phyloP scores from a whole-genome alignment of 2,888 invertebrate species.

The Conchocele bisecta region DNA sequence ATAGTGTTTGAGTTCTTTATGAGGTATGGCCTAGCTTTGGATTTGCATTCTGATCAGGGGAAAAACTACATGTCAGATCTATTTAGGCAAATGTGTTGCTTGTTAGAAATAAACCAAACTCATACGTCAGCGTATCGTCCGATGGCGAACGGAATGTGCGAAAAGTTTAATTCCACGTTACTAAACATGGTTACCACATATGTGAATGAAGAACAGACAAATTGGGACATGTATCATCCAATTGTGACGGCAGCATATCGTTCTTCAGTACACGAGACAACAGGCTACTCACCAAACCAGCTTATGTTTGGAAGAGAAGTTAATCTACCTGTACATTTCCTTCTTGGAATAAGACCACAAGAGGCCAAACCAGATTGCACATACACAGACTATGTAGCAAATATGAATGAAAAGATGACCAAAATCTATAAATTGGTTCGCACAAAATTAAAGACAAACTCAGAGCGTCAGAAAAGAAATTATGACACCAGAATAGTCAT shows the following conservation, averaged over 20 bases:
- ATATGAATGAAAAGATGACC: too few species aligned
- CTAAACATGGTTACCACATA: constrained; percentile 16
- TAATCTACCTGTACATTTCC: constrained; percentile 5
- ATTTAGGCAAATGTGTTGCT: constrained; percentile 16
- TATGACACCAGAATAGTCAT: too few species aligned
- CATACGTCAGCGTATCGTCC: constrained; percentile 1
- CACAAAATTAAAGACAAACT: too few species aligned
- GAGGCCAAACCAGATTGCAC: too few species aligned
- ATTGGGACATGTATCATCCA: too few species aligned
- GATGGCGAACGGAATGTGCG: not conserved
- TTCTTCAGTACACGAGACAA: constrained; percentile 8
- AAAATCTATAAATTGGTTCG: too few species aligned
- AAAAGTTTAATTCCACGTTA: constrained; percentile 19
- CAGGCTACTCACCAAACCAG: constrained; percentile 28
- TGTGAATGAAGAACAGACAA: constrained; percentile 13
- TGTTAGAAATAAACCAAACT: constrained; percentile 9
- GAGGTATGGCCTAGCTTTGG: constrained; percentile 8
- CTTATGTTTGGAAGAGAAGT: constrained; percentile 19
- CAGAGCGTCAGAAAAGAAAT: too few species aligned
- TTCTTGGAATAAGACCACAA: too few species aligned
- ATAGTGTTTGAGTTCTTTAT: constrained; percentile 13
- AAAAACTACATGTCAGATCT: constrained; percentile 1
- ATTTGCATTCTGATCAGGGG: constrained; percentile 1
- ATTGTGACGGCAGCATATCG: constrained; percentile 15
- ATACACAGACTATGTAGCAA: too few species aligned